phyloP scores from a whole-genome alignment of 2,797 vertebrate species.

The Gambelia wislizenii region DNA sequence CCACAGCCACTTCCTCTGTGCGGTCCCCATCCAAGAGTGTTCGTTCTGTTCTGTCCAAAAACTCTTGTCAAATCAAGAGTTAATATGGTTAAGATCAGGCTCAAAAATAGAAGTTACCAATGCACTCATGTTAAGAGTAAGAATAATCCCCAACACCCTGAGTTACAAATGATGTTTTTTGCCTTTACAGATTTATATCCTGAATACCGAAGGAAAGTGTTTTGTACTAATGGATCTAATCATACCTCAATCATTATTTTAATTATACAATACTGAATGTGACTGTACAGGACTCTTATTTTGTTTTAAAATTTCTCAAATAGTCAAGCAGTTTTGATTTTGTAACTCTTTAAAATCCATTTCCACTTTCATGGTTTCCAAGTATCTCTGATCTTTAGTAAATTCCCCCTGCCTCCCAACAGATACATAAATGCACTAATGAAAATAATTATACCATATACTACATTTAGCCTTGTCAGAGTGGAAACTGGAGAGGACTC shows the following conservation, averaged over 20 bases:
- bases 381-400: not conserved
- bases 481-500: no score
- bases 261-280: not conserved
- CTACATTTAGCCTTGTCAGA: not conserved
- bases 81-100: conserved; percentile 26
- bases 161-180: conserved; percentile 28
- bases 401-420: not conserved
- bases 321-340: not conserved
- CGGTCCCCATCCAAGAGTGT: no score
- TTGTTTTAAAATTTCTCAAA: conserved; percentile 9
- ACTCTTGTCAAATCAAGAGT: conserved; percentile 32
- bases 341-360: not conserved
- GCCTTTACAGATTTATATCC: conserved; percentile 39
- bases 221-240: not conserved
- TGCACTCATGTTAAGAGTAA: conserved; percentile 13
- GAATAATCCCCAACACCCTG: conserved; percentile 6
- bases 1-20: no score
- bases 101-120: not conserved
- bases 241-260: not conserved
- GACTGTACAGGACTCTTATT: not conserved
- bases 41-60: no score
- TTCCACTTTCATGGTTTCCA: not conserved
- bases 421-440: not conserved
- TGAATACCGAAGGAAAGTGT: conserved; percentile 44
- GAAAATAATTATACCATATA: not conserved